Base-by-base conservation (phyloP, 2,888 invertebrate species). In the Conomelus anceps region DNA sequence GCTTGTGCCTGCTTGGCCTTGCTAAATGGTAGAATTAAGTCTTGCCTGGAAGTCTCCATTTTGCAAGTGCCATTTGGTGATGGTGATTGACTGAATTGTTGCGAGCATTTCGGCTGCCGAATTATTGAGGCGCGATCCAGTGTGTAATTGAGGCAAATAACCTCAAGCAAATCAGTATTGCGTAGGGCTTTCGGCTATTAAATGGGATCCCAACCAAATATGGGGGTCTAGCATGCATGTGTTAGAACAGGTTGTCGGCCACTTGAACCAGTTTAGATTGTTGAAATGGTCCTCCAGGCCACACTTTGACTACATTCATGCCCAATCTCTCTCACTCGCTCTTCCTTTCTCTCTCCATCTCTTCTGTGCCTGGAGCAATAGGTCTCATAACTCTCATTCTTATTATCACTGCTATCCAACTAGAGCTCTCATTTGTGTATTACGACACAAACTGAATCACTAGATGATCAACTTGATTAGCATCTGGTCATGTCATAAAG, bases 311-410 rank as follows among this genome's bases (percentile, higher is more conserved):
- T 41, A 13, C 63, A 13, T 41, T 20, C 20, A 13, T 41, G 13
- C 20, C 63, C n/a, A 23, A 13, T 1, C 23, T 22, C n/a, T 3
- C 22, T 20, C 86, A 17, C 86, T 85, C 86, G 22, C 23, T 85
- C 86, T 0, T 9, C 22, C 87, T 85, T 22, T 9, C 86, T 1
- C 22, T 23, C 22, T 85, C 22, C n/a, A 7, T 23, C 86, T 24
- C 86, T 85, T n/a, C 22, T 20, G n/a, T n/a, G 23, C 86, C 23
- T 85, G 22, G 1, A 85, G 23, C 23, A 85, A 17, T 85, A 85
- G 86, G 86, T 85, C 24, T 23, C 86, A 85, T 85, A 24, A 85
- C 86, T 89, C 63, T 63, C 63, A n/a, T n/a, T 63, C 63, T 63
- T 63, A 63, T 63, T 63, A 63, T 63, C 63, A 63, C n/a, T 63